Conservation (phyloP, 2,888 invertebrate species). For the Leistus spinibarbis region DNA sequence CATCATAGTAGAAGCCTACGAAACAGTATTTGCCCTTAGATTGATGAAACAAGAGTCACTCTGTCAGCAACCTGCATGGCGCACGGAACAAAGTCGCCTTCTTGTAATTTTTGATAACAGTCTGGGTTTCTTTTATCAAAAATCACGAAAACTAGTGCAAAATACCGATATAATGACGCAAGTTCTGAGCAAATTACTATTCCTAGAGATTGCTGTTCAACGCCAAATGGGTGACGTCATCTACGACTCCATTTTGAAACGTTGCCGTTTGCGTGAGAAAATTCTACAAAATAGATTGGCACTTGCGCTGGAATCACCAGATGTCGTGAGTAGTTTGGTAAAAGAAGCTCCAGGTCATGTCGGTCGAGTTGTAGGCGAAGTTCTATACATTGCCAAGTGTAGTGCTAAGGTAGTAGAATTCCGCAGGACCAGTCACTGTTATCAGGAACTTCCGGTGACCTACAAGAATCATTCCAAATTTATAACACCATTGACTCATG, state of each 20-base stretch:
- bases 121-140: neutral
- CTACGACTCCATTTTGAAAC: constrained; percentile 18
- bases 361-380: constrained; percentile 14
- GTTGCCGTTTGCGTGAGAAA: constrained; percentile 18
- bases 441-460: constrained; percentile 26
- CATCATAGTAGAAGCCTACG: constrained; percentile 7
- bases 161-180: constrained; percentile 25
- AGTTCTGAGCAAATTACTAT: constrained; percentile 21
- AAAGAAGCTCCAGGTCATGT: constrained; percentile 6
- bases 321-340: constrained; percentile 4
- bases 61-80: constrained; percentile 16
- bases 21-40: constrained; percentile 17
- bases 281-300: constrained; percentile 11
- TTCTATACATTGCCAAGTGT: constrained; percentile 7
- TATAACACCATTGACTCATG: constrained; percentile 20
- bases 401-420: constrained; percentile 12
- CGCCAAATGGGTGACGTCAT: constrained; percentile 12
- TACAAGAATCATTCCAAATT: constrained; percentile 17
- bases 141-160: no score
- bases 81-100: constrained; percentile 20
- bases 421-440: constrained; percentile 1
- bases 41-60: neutral
- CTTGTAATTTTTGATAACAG: constrained; percentile 1
- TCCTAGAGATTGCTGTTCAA: constrained; percentile 26
- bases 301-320: constrained; percentile 3